Base-by-base conservation (phyloP, 1,140 invertebrate species). In the Scaptomyza hsui region DNA sequence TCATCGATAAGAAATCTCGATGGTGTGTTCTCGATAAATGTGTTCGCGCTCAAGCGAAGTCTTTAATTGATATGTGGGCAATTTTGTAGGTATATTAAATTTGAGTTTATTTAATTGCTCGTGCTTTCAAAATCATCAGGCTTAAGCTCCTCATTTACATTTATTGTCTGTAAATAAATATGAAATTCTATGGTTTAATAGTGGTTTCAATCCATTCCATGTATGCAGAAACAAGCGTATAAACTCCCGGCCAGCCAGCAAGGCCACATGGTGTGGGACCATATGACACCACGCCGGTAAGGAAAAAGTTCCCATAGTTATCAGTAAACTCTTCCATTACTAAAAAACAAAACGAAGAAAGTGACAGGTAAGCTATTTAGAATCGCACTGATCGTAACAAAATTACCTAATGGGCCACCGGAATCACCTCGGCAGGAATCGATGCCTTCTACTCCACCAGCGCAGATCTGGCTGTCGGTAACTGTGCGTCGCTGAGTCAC, bases 231-330 rank as follows among this genome's bases (percentile, higher is more conserved):
- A 97, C 94, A 69, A 93, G 93, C 0, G 96, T 96, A 80, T 97
- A 97, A 15, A 97, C 94, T 1, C 95, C 96, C 0, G 96, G 95
- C 93, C 94, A 95, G 1, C 94, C 94, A 5, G 85, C 77, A 19
- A 94, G 93, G 0, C 95, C 96, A 72, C 96, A 97, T 0, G 94
- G 94, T 0, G 94, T 93, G 0, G 95, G 95, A 0, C 97, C 97
- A 89, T 96, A 96, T 0, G 95, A 96, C 0, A 96, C 95, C 0
- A 97, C 90, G 0, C 95, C 96, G 0, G 93, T 89, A 0, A 89
- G 15, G 78, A 89, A 93, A 92, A 92, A 73, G 24, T 89, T 67
- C 29, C 80, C 16, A 73, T 78, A 52, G 0, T 77, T 77, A 1
- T 70, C 49, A 16, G 5, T 32, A 21, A 37, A 48, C 1, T 86